A percentile compares a stretch with the other conserved stretches of the same genome.
Evolutionary conservation across 2,113 vertebrate species (phyloP).

Genomic region (Noctilio leporinus): DNA sequence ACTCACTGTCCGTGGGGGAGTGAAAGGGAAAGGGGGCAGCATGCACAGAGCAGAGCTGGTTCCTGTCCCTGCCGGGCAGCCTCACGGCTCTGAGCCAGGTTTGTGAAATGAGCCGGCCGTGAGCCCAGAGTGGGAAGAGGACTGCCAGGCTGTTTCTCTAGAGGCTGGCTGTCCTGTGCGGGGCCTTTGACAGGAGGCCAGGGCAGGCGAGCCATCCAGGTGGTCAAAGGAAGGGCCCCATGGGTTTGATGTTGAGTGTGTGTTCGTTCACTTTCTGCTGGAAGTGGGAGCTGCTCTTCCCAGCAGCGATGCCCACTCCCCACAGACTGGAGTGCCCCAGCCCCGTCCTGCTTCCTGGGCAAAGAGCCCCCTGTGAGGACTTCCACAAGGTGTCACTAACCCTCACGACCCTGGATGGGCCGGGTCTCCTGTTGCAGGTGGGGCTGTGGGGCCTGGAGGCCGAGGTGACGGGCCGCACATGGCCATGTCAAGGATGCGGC

Average conservation of each 20-base stretch:
- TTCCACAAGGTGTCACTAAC: not conserved
- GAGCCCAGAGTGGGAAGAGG: not conserved
- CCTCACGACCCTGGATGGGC: no score
- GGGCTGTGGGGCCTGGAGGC: not conserved
- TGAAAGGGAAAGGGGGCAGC: not conserved
- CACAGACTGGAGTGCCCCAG: constrained; percentile 31
- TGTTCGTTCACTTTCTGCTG: constrained; percentile 11
- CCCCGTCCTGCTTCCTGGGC: not conserved
- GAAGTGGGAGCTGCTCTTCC: constrained; percentile 17
- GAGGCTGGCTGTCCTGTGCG: not conserved
- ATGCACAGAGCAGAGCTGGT: accelerated
- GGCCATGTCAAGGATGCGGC: not conserved
- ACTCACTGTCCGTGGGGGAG: accelerated
- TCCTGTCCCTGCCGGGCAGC: not conserved
- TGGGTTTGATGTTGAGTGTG: not conserved
- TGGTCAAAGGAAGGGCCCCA: not conserved
- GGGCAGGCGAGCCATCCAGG: constrained; percentile 30
- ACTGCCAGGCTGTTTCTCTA: not conserved
- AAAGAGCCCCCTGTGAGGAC: not conserved
- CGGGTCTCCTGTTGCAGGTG: not conserved
- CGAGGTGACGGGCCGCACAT: not conserved
- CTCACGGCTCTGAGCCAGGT: not conserved
- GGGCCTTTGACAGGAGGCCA: not conserved
- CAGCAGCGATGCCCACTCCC: not conserved
- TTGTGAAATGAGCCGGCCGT: not conserved